Evolutionary conservation across 2,113 vertebrate genomes (phyloP).

Genomic region (Synodontis membranacea): DNA sequence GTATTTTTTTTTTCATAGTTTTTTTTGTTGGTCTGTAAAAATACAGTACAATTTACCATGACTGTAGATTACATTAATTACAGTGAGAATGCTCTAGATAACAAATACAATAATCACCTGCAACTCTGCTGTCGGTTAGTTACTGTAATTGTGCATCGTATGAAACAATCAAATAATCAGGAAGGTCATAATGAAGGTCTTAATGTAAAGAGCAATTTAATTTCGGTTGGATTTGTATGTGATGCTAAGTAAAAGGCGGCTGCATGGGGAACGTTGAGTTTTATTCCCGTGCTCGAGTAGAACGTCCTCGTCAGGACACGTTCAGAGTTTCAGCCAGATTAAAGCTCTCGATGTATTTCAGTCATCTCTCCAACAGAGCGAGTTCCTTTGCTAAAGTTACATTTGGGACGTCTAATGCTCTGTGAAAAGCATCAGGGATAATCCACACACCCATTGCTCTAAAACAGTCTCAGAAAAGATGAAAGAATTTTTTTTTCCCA

Average conservation of each 20-base stretch:
- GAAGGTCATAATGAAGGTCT: not conserved
- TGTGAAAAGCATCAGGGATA: slow-evolving; percentile 60
- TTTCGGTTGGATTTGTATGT: too few relatives aligned
- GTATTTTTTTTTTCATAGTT: too few relatives aligned
- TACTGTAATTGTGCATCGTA: not conserved
- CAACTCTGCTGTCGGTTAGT: not conserved
- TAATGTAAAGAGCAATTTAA: not conserved
- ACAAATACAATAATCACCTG: not conserved
- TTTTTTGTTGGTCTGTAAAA: too few relatives aligned
- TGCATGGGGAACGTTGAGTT: not conserved
- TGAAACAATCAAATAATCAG: not conserved
- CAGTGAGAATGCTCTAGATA: not conserved
- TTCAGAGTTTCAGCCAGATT: not conserved
- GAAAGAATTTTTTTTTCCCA: slow-evolving; percentile 58
- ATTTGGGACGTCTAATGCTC: slow-evolving; percentile 43
- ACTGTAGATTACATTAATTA: too few relatives aligned
- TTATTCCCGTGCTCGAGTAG: not conserved
- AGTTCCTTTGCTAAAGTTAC: slow-evolving; percentile 38
- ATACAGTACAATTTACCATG: too few relatives aligned
- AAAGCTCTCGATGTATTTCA: not conserved
- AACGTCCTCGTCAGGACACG: not conserved
- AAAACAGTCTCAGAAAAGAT: slow-evolving; percentile 57
- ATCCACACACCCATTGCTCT: slow-evolving; percentile 59
- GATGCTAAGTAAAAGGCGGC: not conserved
- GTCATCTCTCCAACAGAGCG: not conserved